phyloP scores from a whole-genome alignment of 2,797 vertebrate species.

The Acrossocheilus fasciatus region DNA sequence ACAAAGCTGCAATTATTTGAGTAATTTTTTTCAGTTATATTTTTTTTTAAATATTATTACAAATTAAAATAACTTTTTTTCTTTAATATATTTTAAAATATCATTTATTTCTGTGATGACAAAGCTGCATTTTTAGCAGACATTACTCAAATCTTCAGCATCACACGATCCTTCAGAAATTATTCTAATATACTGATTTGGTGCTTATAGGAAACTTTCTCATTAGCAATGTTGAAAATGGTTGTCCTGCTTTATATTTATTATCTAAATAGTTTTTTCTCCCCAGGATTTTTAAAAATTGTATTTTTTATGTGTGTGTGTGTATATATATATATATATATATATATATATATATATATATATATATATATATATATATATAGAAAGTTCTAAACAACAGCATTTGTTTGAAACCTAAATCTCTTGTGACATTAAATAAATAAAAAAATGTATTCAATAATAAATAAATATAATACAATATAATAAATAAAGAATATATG shows the following conservation, averaged over 20 bases:
- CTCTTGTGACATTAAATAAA: not conserved
- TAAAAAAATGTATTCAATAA: not conserved
- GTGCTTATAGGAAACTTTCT: not conserved
- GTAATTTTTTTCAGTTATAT: not conserved
- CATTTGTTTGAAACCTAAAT: not conserved
- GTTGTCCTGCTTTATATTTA: not conserved
- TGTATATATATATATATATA: too few relatives aligned
- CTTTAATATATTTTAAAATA: not conserved
- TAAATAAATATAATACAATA: not conserved
- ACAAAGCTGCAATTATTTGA: not conserved
- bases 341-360: too few relatives aligned
- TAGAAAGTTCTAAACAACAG: not conserved
- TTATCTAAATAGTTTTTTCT: not conserved
- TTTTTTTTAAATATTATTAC: not conserved
- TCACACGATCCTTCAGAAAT: constrained; percentile 1
- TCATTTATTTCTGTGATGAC: not conserved
- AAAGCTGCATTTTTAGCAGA: not conserved
- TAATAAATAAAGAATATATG: not conserved
- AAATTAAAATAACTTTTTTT: not conserved
- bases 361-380: too few relatives aligned
- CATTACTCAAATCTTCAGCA: not conserved
- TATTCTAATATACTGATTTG: not conserved
- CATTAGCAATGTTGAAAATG: not conserved
- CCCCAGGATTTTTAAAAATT: not conserved
- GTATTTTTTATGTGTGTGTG: too few relatives aligned